These are phyloP conservation scores for Chaetophractus vellerosus DNA, from an alignment of 2,797 vertebrate genomes.

Conservation along the genomic window DNA sequence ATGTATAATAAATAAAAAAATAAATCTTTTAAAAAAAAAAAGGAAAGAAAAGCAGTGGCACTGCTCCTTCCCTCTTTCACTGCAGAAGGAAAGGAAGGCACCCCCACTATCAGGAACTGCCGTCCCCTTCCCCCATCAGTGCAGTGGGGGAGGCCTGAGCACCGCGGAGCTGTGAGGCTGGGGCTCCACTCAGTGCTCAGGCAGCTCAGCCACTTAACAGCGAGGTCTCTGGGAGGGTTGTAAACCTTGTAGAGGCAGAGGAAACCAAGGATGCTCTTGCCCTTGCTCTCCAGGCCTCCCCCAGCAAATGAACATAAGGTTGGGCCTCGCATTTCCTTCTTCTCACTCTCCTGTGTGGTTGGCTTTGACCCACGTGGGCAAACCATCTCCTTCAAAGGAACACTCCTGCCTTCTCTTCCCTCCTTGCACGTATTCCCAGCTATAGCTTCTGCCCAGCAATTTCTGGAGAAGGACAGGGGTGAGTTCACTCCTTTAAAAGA, in stretches of 20 bases:
- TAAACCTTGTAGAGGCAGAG: not conserved
- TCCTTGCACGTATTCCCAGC: accelerated
- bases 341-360: accelerated
- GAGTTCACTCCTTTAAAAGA: not conserved
- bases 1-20: no score
- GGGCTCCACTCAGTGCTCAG: accelerated
- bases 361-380: accelerated
- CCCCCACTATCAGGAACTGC: accelerated
- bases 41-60: no score
- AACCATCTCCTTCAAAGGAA: not conserved
- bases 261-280: not conserved
- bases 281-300: not conserved
- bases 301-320: not conserved
- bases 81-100: not conserved
- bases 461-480: not conserved
- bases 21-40: no score
- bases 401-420: not conserved
- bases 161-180: not conserved
- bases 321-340: not conserved
- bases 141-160: not conserved
- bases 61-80: not conserved
- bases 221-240: not conserved
- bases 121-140: not conserved
- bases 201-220: not conserved
- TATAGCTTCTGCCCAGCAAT: not conserved